A percentile compares a stretch with the other conserved stretches of the same genome.
Conservation (phyloP, 1,140 invertebrate species). For the Eriosoma lanigerum region DNA sequence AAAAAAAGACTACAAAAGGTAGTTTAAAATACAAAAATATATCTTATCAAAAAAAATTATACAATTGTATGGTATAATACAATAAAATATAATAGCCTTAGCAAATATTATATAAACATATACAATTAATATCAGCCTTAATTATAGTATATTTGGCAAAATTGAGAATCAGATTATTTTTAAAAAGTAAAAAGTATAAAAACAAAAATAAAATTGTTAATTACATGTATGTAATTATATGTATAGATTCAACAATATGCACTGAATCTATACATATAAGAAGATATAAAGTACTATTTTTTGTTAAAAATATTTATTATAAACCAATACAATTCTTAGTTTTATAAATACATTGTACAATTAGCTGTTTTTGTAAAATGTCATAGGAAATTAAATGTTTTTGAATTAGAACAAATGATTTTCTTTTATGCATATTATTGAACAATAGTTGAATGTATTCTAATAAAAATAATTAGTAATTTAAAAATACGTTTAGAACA, state of each 20-base stretch:
- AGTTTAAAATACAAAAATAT: background rate
- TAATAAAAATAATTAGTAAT: background rate
- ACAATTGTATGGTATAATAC: too few relatives aligned
- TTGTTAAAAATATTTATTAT: background rate
- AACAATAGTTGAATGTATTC: background rate
- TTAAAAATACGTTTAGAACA: too few relatives aligned
- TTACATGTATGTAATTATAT: too few relatives aligned
- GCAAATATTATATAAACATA: background rate
- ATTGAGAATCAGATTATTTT: background rate
- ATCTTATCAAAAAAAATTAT: too few relatives aligned
- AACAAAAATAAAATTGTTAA: too few relatives aligned
- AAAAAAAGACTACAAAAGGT: background rate
- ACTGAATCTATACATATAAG: background rate
- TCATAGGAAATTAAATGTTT: background rate
- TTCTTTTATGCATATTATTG: background rate
- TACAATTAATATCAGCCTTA: conserved; percentile 18
- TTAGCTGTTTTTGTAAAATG: background rate
- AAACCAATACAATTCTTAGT: too few relatives aligned
- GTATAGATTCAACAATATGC: too few relatives aligned
- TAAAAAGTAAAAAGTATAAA: background rate
- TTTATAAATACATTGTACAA: background rate
- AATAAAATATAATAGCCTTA: background rate
- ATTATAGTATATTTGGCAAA: background rate
- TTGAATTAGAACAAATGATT: background rate
- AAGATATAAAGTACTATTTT: background rate